Base-by-base conservation (phyloP, 2,113 vertebrate species). In the Chloroceryle aenea region DNA sequence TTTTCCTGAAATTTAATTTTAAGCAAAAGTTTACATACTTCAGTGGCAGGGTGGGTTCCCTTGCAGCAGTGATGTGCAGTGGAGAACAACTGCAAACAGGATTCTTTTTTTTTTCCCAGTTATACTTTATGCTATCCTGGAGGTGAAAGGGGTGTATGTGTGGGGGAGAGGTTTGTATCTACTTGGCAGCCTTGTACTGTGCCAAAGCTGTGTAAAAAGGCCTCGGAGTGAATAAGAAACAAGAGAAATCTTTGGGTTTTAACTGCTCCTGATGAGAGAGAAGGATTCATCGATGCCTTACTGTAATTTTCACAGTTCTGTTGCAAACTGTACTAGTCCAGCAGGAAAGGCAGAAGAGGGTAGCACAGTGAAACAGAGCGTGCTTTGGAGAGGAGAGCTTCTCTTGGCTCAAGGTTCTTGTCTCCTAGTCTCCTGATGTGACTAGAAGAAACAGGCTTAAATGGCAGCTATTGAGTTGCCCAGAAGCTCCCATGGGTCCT, bases 1-100 rank as follows among this genome's bases (percentile, higher is more conserved):
- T 95, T 95, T 93, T 93, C 25, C 76, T 78, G 84, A 84, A 95
- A 95, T 96, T 93, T 89, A 48, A 92, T 95, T 95, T 97, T 87
- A 95, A 89, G 43, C 23, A 74, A 40, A 92, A 81, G 61, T 94
- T 95, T 92, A 25, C 64, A 72, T 18, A 78, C 48, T 92, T 88
- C 12, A 71, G 0, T 81, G 59, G 26, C 42, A 94, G 32, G 2
- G 6, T 63, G 56, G 7, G 38, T 76, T 92, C 52, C 14, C 52
- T 81, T 64, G 48, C 30, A 85, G 84, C 26, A 89, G 7, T 56
- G 80, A 85, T 92, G n/a, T 87, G 47, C 36, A 40, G 43, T 50
- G n/a, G 76, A 76, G 78, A 93, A 80, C 84, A 80, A 84, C 32
- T 75, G 42, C 5, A 7, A 59, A 43, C 29, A 84, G 68, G 10